Conservation (phyloP, 2,797 vertebrate genomes). For the Poecilia wingei region DNA sequence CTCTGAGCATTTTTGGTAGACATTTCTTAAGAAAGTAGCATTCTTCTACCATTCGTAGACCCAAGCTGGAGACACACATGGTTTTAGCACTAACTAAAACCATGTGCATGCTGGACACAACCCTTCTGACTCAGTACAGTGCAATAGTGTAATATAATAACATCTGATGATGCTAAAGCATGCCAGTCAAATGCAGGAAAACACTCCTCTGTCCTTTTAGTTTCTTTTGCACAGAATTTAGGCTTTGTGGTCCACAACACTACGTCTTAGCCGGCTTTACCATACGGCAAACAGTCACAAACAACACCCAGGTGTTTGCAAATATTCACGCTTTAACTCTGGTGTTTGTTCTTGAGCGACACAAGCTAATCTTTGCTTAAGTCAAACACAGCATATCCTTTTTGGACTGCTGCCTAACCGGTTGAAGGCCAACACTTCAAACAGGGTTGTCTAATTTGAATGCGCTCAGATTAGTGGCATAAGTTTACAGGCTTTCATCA, state of each 20-base stretch:
- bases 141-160: conserved; percentile 62
- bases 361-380: conserved; percentile 59
- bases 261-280: conserved; percentile 46
- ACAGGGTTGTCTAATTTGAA: neutral
- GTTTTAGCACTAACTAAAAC: conserved; percentile 24
- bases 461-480: neutral
- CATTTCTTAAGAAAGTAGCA: conserved; percentile 24
- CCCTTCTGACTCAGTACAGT: conserved; percentile 51
- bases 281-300: conserved; percentile 60
- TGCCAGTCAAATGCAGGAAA: conserved; percentile 52
- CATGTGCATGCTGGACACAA: conserved; percentile 52
- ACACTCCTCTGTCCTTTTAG: conserved; percentile 35
- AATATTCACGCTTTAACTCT: conserved; percentile 45
- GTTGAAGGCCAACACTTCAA: conserved; percentile 30
- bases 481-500: neutral
- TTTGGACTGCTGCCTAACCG: conserved; percentile 22
- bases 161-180: conserved; percentile 61
- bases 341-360: conserved; percentile 57
- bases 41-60: conserved; percentile 8
- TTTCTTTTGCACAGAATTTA: conserved; percentile 45
- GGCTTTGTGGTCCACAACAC: conserved; percentile 58
- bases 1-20: conserved; percentile 25
- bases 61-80: conserved; percentile 13
- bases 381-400: conserved; percentile 26
- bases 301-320: conserved; percentile 42